Base-by-base conservation (phyloP, 2,888 invertebrate genomes). In the Aleiodes alternator region DNA sequence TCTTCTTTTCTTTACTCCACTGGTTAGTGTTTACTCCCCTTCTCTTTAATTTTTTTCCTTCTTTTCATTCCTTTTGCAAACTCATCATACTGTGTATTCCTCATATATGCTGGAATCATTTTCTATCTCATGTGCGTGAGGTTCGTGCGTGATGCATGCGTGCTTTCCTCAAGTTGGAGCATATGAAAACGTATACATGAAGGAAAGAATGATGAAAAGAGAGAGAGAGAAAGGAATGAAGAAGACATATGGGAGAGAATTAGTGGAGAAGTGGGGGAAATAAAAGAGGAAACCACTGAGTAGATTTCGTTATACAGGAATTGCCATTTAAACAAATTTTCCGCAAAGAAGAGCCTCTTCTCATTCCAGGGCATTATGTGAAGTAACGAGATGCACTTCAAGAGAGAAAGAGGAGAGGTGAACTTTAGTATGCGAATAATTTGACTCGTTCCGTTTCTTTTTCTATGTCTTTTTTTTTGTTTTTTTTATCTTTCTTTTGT, bases 91-190 rank as follows among this genome's bases (percentile, higher is more conserved):
- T 51, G 64, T 51, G 64, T 34, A 34, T 56, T 14, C 57, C 70
- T 61, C 69, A 50, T 43, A 59, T 38, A 59, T 59, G n/a, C 59
- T 69, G 69, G 31, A 75, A 75, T 75, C 48, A 73, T 75, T 75
- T 70, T 75, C 75, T 70, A 61, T 29, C 48, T 64, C 70, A 72
- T 75, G 75, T 69, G 75, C 69, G 75, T 61, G 70, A 61, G 69
- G 31, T 55, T 55, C 75, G 61, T 70, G 75, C 75, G 66, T 75
- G 59, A 59, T 59, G 64, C 70, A 61, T 57, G 69, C 61, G 43
- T 70, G 43, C 43, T 50, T 59, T 48, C 53, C 53, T 53, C 38
- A 50, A 43, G n/a, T 11, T 16, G n/a, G 34, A 34, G 14, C 57
- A 50, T 50, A 61, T 59, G 31, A 50, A 50, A 51, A 51, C 29